Evolutionary conservation across 2,797 vertebrate species (phyloP).

Genomic region (Leuciscus waleckii): DNA sequence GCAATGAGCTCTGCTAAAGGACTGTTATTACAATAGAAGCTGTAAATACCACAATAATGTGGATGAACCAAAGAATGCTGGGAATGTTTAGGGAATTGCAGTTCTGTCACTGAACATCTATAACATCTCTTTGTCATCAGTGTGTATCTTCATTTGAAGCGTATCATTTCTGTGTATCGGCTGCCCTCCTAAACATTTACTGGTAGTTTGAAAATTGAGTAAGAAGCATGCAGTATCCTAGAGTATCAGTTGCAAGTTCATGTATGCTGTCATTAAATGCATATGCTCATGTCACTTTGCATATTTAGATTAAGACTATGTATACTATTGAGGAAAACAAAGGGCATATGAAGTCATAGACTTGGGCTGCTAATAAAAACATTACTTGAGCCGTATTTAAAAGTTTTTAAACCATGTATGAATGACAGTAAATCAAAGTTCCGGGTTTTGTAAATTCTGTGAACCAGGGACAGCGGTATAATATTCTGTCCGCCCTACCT

Average conservation of each 20-base stretch:
- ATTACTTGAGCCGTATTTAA: not conserved
- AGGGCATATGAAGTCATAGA: not conserved
- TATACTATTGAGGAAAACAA: not conserved
- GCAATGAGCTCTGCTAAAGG: conserved; percentile 11
- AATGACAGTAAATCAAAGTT: not conserved
- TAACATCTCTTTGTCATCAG: conserved; percentile 13
- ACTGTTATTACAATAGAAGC: conserved; percentile 43
- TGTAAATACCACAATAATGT: conserved; percentile 44
- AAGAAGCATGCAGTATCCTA: not conserved
- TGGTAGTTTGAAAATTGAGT: not conserved
- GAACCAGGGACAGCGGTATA: not conserved
- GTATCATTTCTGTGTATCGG: not conserved
- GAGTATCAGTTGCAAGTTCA: not conserved
- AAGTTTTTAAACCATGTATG: not conserved
- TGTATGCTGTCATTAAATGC: not conserved
- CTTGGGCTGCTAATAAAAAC: not conserved
- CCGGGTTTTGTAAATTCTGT: not conserved
- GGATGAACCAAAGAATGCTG: conserved; percentile 37
- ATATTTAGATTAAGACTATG: not conserved
- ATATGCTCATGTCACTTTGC: too few relatives aligned
- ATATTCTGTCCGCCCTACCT: not conserved
- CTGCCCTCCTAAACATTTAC: not conserved
- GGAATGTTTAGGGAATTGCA: conserved; percentile 29
- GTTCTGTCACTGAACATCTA: conserved; percentile 18
- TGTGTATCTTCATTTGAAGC: not conserved